phyloP scores from a whole-genome alignment of 1,140 invertebrate genomes.

The Sesamia nonagrioides region DNA sequence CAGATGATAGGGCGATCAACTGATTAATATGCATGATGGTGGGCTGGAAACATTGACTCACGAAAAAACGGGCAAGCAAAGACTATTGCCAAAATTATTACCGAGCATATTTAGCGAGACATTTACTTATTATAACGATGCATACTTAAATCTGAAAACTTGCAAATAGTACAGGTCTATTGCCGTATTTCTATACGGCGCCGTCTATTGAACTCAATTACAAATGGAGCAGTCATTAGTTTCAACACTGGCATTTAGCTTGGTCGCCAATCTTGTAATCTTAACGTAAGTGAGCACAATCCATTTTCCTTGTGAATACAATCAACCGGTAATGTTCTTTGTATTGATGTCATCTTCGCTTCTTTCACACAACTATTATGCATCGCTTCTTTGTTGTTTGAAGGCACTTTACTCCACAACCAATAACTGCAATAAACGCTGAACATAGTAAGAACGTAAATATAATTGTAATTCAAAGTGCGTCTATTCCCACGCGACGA shows the following conservation, averaged over 20 bases:
- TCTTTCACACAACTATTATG: conserved; percentile 55
- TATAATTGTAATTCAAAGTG: conserved; percentile 65
- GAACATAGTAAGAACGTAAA: conserved; percentile 58
- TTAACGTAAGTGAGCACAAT: conserved; percentile 34
- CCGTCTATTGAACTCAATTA: conserved; percentile 22
- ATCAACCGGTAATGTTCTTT: conserved; percentile 43
- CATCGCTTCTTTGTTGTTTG: conserved; percentile 56
- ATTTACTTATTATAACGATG: background rate
- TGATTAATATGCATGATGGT: conserved; percentile 17
- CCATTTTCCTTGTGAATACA: conserved; percentile 57
- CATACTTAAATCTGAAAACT: background rate
- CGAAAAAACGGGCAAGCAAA: background rate
- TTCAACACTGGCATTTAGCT: conserved; percentile 20
- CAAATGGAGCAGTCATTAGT: conserved; percentile 36
- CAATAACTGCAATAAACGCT: conserved; percentile 56
- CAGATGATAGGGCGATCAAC: background rate
- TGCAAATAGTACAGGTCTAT: background rate
- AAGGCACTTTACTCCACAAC: conserved; percentile 54
- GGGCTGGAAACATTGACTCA: background rate
- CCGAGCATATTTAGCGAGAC: background rate
- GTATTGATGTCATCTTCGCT: conserved; percentile 49
- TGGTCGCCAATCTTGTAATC: conserved; percentile 36
- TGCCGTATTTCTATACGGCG: background rate
- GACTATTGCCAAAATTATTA: background rate
- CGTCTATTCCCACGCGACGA: conserved; percentile 65